A percentile compares a stretch with the other conserved stretches of the same genome.
Conservation (phyloP, 2,888 invertebrate species). For the Hyposoter didymator region DNA sequence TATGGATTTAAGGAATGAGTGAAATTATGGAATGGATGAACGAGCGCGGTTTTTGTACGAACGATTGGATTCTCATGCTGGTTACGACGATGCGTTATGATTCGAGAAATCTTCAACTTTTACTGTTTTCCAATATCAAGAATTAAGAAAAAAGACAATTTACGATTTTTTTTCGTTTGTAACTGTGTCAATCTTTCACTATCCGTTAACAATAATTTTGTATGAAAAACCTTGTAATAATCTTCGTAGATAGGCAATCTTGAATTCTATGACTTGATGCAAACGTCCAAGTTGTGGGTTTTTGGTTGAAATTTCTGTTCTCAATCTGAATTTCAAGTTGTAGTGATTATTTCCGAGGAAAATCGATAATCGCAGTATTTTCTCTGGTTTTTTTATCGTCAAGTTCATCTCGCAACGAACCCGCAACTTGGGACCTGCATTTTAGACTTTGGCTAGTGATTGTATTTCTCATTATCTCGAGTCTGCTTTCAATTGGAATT, state of each 20-base stretch:
- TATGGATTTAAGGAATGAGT: not conserved
- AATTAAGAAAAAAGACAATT: not conserved
- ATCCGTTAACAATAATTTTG: not conserved
- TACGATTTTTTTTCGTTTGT: too few relatives aligned
- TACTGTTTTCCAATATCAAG: not conserved
- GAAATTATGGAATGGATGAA: not conserved
- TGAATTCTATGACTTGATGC: constrained; percentile 2
- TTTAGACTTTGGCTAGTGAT: not conserved
- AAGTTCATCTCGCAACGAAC: not conserved
- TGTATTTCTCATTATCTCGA: not conserved
- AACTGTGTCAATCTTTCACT: too few relatives aligned
- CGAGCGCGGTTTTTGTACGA: not conserved
- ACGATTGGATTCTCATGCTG: not conserved
- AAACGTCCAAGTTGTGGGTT: not conserved
- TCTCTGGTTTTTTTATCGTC: not conserved
- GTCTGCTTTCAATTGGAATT: not conserved
- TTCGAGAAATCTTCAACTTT: not conserved
- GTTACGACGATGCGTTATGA: not conserved
- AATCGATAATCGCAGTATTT: not conserved
- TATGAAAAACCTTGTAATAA: constrained; percentile 3
- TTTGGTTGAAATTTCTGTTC: not conserved
- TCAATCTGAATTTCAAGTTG: not conserved
- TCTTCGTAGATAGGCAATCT: constrained; percentile 11
- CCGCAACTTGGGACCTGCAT: not conserved
- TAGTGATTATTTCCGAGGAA: not conserved